Conservation (phyloP, 2,797 vertebrate species). For the Rhabdomys pumilio region DNA sequence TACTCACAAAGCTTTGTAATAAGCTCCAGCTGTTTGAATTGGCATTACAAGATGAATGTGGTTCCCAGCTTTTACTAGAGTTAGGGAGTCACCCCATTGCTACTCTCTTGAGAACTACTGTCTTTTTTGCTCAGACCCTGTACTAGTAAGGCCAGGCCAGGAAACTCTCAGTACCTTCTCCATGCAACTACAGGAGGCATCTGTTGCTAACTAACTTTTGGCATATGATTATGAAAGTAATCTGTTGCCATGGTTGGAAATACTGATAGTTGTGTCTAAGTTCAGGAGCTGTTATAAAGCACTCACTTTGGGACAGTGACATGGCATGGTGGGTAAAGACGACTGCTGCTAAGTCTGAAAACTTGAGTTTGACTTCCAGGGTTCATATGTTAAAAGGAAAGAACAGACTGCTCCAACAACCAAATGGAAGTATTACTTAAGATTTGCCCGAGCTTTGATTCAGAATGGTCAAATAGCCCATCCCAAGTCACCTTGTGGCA, state of each 20-base stretch:
- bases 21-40: slow-evolving; percentile 58
- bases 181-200: not conserved
- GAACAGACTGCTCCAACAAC: not conserved
- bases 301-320: not conserved
- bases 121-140: too few relatives aligned
- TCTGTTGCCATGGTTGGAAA: not conserved
- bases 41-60: slow-evolving; percentile 39
- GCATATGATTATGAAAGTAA: slow-evolving; percentile 36
- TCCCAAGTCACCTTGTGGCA: slow-evolving; percentile 1
- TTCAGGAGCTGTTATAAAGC: not conserved
- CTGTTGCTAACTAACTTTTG: slow-evolving; percentile 40
- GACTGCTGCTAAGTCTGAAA: not conserved
- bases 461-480: not conserved
- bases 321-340: not conserved
- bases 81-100: not conserved
- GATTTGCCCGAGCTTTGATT: slow-evolving; percentile 31
- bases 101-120: not conserved
- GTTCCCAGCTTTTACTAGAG: not conserved
- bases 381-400: not conserved
- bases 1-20: not conserved
- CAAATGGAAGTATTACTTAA: not conserved
- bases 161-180: not conserved
- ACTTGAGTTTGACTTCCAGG: not conserved
- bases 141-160: not conserved
- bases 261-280: not conserved